A percentile compares a stretch with the other conserved stretches of the same genome.
phyloP scores from a whole-genome alignment of 2,797 vertebrate species.

The Falco novaeseelandiae region DNA sequence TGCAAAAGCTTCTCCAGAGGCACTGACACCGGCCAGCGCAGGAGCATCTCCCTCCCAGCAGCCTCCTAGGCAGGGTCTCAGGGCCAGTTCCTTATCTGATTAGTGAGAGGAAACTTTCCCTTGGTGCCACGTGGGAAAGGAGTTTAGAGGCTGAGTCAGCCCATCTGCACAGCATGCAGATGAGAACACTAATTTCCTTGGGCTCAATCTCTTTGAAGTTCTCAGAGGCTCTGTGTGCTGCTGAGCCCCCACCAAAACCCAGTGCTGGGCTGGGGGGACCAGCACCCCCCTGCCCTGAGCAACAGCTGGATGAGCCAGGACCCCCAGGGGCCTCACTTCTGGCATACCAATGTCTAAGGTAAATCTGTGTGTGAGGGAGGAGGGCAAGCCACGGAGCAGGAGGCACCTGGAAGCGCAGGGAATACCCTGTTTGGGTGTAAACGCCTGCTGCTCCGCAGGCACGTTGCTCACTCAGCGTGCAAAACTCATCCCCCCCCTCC shows the following conservation, averaged over 20 bases:
- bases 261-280: background rate
- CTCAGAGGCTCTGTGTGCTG: background rate
- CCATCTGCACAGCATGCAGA: background rate
- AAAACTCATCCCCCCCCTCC: background rate
- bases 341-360: too few relatives aligned
- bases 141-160: background rate
- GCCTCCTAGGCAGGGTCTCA: background rate
- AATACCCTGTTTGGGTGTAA: background rate
- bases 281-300: background rate
- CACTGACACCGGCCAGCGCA: background rate
- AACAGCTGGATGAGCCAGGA: background rate
- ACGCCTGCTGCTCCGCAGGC: too few relatives aligned
- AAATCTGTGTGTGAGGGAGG: rapidly evolving
- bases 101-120: background rate
- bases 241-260: background rate
- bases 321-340: rapidly evolving
- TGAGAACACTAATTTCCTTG: background rate
- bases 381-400: background rate
- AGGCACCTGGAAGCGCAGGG: background rate
- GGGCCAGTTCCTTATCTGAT: background rate
- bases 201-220: background rate
- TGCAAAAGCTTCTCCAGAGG: background rate
- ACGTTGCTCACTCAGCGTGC: background rate
- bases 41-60: background rate
- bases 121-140: background rate